A percentile compares a stretch with the other conserved stretches of the same genome.
These are phyloP conservation scores for Leucania comma DNA, from an alignment of 2,888 invertebrate species.

Conservation along the genomic window DNA sequence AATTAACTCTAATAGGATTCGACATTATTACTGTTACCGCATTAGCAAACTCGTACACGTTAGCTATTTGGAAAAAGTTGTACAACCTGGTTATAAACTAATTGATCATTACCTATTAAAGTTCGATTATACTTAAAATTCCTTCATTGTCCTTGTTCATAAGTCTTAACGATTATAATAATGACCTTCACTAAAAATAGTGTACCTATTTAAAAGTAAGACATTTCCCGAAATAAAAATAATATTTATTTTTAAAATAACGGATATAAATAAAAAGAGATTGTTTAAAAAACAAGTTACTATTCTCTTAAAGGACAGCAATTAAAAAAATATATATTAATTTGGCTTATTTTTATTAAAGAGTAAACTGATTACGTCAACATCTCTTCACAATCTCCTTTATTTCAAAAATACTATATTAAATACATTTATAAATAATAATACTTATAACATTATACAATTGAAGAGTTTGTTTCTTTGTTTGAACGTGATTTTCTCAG, in stretches of 20 bases:
- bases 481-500: no score
- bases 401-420: neutral
- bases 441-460: no score
- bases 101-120: neutral
- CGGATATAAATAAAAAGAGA: neutral
- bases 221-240: neutral
- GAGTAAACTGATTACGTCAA: neutral
- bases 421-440: neutral
- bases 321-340: neutral
- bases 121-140: slow-evolving; percentile 1
- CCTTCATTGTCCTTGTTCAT: neutral
- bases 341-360: neutral
- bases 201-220: neutral
- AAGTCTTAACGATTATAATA: neutral
- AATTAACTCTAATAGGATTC: no score
- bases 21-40: neutral
- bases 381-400: neutral
- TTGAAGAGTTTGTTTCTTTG: no score
- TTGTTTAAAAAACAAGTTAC: neutral
- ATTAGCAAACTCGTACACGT: neutral
- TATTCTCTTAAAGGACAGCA: neutral
- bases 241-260: neutral
- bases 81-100: neutral
- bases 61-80: neutral
- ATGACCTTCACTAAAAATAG: neutral